Evolutionary conservation across 2,888 invertebrate genomes (phyloP).

Genomic region (Balanococcus diminutus): DNA sequence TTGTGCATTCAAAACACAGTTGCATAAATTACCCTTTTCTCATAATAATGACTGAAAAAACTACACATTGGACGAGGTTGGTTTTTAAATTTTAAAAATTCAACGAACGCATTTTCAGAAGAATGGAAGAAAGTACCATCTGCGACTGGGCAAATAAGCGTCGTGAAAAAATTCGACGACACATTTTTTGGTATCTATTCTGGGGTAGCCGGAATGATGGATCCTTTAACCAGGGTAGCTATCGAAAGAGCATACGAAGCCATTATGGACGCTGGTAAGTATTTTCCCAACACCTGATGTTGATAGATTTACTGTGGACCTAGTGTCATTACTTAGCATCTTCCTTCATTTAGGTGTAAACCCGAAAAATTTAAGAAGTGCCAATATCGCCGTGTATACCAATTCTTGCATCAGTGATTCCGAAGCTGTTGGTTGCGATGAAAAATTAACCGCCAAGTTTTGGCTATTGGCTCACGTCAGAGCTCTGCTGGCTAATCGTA

Average conservation of each 20-base stretch:
- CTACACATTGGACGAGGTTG: too few species aligned
- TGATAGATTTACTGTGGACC: too few species aligned
- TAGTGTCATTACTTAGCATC: too few species aligned
- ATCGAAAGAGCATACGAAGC: slow-evolving; percentile 64
- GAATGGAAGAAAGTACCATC: slow-evolving; percentile 60
- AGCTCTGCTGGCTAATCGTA: slow-evolving; percentile 69
- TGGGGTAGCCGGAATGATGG: slow-evolving; percentile 63
- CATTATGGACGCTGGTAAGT: slow-evolving; percentile 63
- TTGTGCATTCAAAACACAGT: too few species aligned
- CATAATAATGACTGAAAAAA: too few species aligned
- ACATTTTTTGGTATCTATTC: slow-evolving; percentile 65
- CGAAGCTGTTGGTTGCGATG: slow-evolving; percentile 59
- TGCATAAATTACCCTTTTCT: neutral
- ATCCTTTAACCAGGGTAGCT: slow-evolving; percentile 63
- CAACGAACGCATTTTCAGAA: slow-evolving; percentile 58
- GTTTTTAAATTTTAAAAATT: too few species aligned
- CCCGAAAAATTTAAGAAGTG: slow-evolving; percentile 62
- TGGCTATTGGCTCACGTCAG: slow-evolving; percentile 71
- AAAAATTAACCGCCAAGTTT: slow-evolving; percentile 64
- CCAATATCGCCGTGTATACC: slow-evolving; percentile 63
- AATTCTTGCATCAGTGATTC: slow-evolving; percentile 64
- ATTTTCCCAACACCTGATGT: too few species aligned
- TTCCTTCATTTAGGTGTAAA: slow-evolving; percentile 61
- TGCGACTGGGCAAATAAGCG: slow-evolving; percentile 61
- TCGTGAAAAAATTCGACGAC: slow-evolving; percentile 62